Evolutionary conservation across 2,888 invertebrate species (phyloP).

Genomic region (Trichacis sp.): DNA sequence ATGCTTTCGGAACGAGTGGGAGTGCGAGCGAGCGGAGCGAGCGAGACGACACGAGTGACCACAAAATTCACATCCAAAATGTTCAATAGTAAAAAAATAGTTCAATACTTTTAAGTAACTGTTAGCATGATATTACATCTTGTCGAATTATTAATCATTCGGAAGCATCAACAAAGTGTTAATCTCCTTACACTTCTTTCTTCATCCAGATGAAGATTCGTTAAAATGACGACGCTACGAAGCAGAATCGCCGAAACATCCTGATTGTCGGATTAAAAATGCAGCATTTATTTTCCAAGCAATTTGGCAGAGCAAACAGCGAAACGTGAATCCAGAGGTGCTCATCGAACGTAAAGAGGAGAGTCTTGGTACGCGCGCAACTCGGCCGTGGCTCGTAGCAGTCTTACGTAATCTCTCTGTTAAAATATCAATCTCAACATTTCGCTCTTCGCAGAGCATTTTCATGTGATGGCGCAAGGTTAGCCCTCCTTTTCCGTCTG

Average conservation of each 20-base stretch:
- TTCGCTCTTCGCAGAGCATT: conserved; percentile 64
- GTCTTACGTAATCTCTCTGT: conserved; percentile 64
- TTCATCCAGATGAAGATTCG: not conserved
- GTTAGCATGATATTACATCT: no score
- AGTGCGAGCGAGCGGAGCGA: no score
- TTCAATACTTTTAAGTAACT: no score
- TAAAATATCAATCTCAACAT: conserved; percentile 67
- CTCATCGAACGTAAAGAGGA: not conserved
- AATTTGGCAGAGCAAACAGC: not conserved
- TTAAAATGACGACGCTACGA: not conserved
- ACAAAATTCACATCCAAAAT: no score
- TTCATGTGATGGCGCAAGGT: conserved; percentile 39
- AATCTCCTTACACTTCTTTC: not conserved
- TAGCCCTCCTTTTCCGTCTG: conserved; percentile 57
- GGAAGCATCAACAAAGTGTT: no score
- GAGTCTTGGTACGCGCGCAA: not conserved
- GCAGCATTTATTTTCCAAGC: not conserved
- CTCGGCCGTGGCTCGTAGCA: not conserved
- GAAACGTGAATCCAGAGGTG: not conserved
- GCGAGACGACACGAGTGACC: no score
- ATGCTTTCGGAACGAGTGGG: no score
- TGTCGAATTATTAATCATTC: no score
- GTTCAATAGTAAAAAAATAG: no score
- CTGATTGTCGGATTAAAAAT: not conserved
- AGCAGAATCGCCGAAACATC: not conserved